Evolutionary conservation across 2,797 vertebrate genomes (phyloP).

Genomic region (Gymnodraco acuticeps): DNA sequence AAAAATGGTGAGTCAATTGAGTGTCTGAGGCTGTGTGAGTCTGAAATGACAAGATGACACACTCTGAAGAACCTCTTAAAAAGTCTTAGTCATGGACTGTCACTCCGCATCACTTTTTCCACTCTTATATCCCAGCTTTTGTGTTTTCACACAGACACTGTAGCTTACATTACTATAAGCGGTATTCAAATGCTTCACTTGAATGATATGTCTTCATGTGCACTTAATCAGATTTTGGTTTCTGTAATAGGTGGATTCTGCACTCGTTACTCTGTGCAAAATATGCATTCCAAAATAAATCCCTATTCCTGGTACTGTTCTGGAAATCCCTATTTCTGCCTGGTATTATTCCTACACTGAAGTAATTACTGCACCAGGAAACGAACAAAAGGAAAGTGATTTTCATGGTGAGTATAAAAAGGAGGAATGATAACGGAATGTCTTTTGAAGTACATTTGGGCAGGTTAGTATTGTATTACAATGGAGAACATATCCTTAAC

Average conservation of each 20-base stretch:
- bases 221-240: not conserved
- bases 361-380: not conserved
- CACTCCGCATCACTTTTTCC: slow-evolving; percentile 53
- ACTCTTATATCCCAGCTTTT: slow-evolving; percentile 40
- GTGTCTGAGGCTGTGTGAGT: slow-evolving; percentile 40
- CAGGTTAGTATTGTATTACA: not conserved
- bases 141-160: slow-evolving; percentile 6
- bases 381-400: not conserved
- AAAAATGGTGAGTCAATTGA: slow-evolving; percentile 55
- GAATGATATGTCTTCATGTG: no score
- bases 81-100: slow-evolving; percentile 60
- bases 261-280: not conserved
- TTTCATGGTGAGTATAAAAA: not conserved
- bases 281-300: not conserved
- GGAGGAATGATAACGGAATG: slow-evolving; percentile 8
- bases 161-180: not conserved
- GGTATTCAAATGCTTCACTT: not conserved
- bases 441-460: not conserved
- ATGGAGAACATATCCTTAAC: not conserved
- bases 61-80: slow-evolving; percentile 43
- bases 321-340: not conserved
- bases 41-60: slow-evolving; percentile 50
- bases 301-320: not conserved
- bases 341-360: not conserved
- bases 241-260: not conserved